Conservation (phyloP, 2,888 invertebrate species). For the Creontiades dilutus region DNA sequence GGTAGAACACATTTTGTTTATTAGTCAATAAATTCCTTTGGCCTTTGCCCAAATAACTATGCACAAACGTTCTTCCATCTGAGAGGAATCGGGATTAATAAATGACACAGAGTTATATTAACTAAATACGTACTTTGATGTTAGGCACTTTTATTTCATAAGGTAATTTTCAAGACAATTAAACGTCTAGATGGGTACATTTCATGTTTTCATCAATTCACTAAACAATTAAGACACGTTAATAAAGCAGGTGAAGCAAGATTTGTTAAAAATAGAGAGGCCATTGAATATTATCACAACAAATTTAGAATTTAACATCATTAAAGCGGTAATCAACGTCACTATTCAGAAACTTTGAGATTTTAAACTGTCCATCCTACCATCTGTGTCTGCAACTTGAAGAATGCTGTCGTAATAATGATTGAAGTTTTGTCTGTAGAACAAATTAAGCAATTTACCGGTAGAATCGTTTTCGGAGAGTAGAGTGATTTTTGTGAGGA, state of each 20-base stretch:
- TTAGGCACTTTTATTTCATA: too few relatives aligned
- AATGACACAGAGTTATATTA: too few relatives aligned
- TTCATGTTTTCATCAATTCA: too few relatives aligned
- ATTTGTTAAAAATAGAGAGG: conserved; percentile 19
- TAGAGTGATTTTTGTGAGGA: conserved; percentile 28
- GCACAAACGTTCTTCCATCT: too few relatives aligned
- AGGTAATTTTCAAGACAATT: too few relatives aligned
- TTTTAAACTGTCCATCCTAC: neutral
- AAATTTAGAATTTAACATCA: neutral
- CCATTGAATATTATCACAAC: neutral
- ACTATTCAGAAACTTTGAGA: neutral
- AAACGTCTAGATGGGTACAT: too few relatives aligned
- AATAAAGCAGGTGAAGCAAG: neutral
- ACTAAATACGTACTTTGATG: too few relatives aligned
- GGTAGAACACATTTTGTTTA: too few relatives aligned
- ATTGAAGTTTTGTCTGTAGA: conserved; percentile 56
- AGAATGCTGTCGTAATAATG: conserved; percentile 45
- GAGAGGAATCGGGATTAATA: too few relatives aligned
- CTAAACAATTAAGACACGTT: too few relatives aligned
- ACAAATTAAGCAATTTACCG: conserved; percentile 59
- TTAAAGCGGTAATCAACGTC: neutral
- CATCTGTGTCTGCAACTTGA: conserved; percentile 12
- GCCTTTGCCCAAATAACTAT: too few relatives aligned
- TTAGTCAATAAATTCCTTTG: too few relatives aligned
- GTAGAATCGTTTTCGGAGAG: conserved; percentile 34